Evolutionary conservation across 2,113 vertebrate genomes (phyloP), one percentile per base, ranked within the genome.

Genomic region (Leucosticte australis): DNA sequence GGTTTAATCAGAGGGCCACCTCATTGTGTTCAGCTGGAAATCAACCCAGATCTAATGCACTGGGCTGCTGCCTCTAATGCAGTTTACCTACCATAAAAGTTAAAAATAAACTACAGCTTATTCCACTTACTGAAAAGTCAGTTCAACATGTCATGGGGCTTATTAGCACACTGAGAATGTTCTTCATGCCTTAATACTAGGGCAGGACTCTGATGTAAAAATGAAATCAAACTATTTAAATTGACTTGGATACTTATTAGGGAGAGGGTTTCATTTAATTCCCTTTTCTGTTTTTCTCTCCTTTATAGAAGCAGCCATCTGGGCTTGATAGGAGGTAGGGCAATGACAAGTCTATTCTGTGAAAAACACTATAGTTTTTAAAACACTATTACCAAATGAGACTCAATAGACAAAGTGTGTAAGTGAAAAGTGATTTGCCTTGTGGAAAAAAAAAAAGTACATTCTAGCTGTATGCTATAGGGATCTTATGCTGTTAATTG

Each of bases 211-310:
- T 89, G 94, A 96, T 96, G 90, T 93, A 94, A 90, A 97, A 94
- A 95, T 88, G 85, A 95, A 96, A 91, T 96, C 59, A 90, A 96
- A 92, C 90, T 94, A 95, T 96, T 94, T 92, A 94, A 95, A 96
- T 93, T 94, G 77, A 94, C 94, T 96, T 94, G 92, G 91, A 95
- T 97, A 95, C 86, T 96, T 96, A 95, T 91, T 96, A 97, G 90
- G 89, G 67, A 93, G 39, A 82, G 52, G 55, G 57, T 92, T 95
- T 86, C 77, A 73, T 88, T 97, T 94, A 91, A 94, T 83, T 95
- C 91, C 91, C 83, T 64, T 91, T 96, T 92, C 92, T 91, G 75
- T 87, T 92, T 91, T 93, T 92, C 59, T 92, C 44, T 76, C 68
- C 80, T 92, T 94, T 90, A 74, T 74, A 75, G 70, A 64, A 86